Conservation (phyloP, 1,140 invertebrate species). For the Steinernema khuongi region DNA sequence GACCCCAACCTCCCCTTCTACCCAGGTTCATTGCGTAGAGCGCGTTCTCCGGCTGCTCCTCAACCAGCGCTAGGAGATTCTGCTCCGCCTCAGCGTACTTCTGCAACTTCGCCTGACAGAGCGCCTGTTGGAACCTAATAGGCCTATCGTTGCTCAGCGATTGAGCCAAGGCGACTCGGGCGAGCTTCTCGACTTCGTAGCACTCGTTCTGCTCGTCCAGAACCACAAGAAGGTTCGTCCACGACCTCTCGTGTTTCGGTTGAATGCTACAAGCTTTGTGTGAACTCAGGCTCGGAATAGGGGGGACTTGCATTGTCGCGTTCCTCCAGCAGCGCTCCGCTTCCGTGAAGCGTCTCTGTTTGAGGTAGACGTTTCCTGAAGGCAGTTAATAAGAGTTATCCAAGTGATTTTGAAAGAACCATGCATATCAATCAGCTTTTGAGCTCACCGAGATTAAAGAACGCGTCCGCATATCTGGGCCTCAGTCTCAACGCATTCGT, state of each 20-base stretch:
- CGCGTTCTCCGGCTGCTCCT: neutral
- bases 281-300: neutral
- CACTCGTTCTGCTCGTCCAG: slow-evolving; percentile 73
- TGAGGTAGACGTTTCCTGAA: slow-evolving; percentile 74
- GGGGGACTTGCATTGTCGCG: slow-evolving; percentile 65
- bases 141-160: slow-evolving; percentile 68
- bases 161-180: slow-evolving; percentile 67
- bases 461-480: slow-evolving; percentile 79
- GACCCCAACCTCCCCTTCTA: neutral
- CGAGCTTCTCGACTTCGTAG: slow-evolving; percentile 69
- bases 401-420: neutral
- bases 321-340: slow-evolving; percentile 72
- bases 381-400: neutral
- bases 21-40: neutral
- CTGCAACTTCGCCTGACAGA: slow-evolving; percentile 76
- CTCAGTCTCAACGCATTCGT: slow-evolving; percentile 69
- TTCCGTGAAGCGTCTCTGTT: slow-evolving; percentile 64
- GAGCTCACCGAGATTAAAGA: slow-evolving; percentile 72
- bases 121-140: slow-evolving; percentile 79
- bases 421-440: too few relatives aligned
- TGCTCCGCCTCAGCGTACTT: slow-evolving; percentile 73
- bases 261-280: slow-evolving; percentile 63
- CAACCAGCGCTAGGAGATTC: slow-evolving; percentile 66
- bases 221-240: slow-evolving; percentile 83
- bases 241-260: slow-evolving; percentile 74